Conservation (phyloP, 2,888 invertebrate species). For the Hemicrepidius hirtus region DNA sequence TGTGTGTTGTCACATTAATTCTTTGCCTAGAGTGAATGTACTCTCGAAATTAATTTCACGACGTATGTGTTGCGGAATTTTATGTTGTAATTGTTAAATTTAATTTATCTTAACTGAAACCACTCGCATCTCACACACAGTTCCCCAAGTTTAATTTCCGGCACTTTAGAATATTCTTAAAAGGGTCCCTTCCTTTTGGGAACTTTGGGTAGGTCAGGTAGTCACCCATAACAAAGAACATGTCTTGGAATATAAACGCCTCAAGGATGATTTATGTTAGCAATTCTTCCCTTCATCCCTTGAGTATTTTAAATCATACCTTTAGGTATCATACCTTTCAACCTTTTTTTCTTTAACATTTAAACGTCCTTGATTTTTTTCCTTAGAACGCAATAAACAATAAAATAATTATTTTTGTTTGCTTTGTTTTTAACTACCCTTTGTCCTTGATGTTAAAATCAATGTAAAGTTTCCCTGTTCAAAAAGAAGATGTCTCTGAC, state of each 20-base stretch:
- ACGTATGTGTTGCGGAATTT: neutral
- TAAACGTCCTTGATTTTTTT: too few relatives aligned
- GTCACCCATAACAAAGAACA: neutral
- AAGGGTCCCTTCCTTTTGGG: neutral
- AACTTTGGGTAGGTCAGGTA: constrained; percentile 6
- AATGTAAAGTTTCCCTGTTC: neutral
- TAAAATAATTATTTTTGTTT: too few relatives aligned
- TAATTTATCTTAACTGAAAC: neutral
- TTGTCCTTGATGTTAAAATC: too few relatives aligned
- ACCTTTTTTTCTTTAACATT: too few relatives aligned
- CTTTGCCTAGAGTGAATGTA: constrained; percentile 24
- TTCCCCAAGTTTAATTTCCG: too few relatives aligned
- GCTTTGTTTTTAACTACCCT: too few relatives aligned
- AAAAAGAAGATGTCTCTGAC: constrained; percentile 12
- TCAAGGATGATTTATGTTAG: neutral
- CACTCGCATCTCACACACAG: too few relatives aligned
- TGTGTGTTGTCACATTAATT: constrained; percentile 20
- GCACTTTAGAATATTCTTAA: too few relatives aligned
- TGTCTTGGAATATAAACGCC: neutral
- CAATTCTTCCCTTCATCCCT: too few relatives aligned
- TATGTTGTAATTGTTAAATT: neutral
- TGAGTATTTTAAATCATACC: too few relatives aligned
- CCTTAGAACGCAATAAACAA: too few relatives aligned
- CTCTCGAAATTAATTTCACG: constrained; percentile 14
- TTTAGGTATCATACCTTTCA: too few relatives aligned